Percentiles rank a stretch among this genome's conserved stretches.
Evolutionary conservation across 2,888 invertebrate genomes (phyloP).

Genomic region (Acanthosepion esculentum): DNA sequence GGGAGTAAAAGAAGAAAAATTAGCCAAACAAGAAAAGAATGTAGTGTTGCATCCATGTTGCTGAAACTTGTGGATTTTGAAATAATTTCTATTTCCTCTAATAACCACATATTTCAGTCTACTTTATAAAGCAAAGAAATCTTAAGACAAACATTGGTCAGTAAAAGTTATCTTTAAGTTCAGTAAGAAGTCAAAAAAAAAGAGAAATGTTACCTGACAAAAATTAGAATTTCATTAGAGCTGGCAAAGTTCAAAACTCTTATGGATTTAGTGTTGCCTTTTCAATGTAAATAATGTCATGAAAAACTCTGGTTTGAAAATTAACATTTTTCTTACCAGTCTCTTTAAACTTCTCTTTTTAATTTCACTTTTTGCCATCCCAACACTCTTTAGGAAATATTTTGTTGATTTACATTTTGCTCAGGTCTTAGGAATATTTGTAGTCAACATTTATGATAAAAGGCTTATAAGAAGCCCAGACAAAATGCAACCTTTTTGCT

Average conservation of each 20-base stretch:
- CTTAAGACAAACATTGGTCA: neutral
- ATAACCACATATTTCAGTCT: neutral
- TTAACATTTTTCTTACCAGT: neutral
- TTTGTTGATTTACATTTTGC: neutral
- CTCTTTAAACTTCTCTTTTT: neutral
- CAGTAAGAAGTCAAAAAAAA: neutral
- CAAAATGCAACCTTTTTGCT: neutral
- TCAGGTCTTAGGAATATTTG: slow-evolving; percentile 12
- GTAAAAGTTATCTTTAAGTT: neutral
- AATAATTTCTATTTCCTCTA: neutral
- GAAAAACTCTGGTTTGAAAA: neutral
- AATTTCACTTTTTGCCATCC: neutral
- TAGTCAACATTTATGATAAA: neutral
- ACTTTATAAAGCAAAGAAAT: neutral
- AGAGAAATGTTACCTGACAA: neutral
- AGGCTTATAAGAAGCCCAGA: neutral
- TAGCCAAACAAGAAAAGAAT: neutral
- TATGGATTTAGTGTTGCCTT: neutral
- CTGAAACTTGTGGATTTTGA: neutral
- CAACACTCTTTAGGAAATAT: neutral
- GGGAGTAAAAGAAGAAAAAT: slow-evolving; percentile 1
- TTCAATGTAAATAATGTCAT: neutral
- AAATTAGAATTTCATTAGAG: neutral
- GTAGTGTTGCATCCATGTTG: neutral
- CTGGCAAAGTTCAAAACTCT: neutral